Percentiles rank a stretch among this genome's conserved stretches.
phyloP scores from a whole-genome alignment of 2,113 vertebrate species.

The Edolisoma coerulescens region DNA sequence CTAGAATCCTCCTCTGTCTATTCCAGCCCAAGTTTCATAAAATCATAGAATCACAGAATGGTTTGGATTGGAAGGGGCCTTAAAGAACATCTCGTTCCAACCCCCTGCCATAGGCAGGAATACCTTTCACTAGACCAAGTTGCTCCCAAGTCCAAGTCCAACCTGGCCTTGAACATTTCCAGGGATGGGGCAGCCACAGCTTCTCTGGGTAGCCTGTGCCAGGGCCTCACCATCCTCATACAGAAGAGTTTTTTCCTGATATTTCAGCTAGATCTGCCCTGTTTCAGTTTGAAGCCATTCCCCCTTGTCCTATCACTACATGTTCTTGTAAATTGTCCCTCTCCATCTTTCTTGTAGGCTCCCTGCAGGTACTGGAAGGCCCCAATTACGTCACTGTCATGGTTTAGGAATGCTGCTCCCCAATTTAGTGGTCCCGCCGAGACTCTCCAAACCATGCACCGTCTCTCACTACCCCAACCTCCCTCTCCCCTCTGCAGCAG shows the following conservation, averaged over 20 bases:
- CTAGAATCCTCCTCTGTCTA: neutral
- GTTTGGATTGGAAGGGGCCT: neutral
- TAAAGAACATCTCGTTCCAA: neutral
- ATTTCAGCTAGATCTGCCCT: neutral
- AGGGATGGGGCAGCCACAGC: neutral
- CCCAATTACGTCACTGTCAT: rapidly evolving
- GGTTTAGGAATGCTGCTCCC: neutral
- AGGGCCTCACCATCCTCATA: neutral
- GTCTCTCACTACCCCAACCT: neutral
- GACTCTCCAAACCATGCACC: neutral
- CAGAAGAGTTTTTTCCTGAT: neutral
- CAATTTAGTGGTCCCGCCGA: neutral
- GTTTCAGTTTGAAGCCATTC: neutral
- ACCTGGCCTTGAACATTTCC: neutral
- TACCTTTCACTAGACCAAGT: neutral
- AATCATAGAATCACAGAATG: neutral
- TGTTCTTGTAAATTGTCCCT: neutral
- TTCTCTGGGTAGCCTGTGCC: neutral
- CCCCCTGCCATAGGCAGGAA: neutral
- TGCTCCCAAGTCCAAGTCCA: neutral
- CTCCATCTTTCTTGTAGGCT: neutral
- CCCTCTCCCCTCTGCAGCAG: neutral
- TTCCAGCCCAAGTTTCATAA: neutral
- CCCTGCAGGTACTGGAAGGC: neutral
- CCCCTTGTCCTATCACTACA: neutral